phyloP scores from a whole-genome alignment of 2,797 vertebrate genomes.

The Anolis apletophallus region DNA sequence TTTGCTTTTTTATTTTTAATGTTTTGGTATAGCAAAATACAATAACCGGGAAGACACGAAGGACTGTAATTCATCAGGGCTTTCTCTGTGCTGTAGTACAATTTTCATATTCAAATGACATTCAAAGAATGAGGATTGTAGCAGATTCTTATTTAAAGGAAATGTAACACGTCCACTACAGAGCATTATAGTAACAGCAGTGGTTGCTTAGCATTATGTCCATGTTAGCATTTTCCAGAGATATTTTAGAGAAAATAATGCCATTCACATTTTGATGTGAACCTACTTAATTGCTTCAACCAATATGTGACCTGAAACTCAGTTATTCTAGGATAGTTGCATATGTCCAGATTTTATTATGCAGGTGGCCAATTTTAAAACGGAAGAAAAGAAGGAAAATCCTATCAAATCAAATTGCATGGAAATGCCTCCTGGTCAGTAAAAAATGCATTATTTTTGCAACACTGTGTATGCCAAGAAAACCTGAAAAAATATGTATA shows the following conservation, averaged over 20 bases:
- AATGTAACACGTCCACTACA: background rate
- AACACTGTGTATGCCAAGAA: background rate
- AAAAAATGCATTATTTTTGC: background rate
- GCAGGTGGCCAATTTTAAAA: background rate
- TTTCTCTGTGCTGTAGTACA: slow-evolving; percentile 20
- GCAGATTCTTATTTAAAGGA: background rate
- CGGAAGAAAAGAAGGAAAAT: background rate
- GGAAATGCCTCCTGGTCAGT: background rate
- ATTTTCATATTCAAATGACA: slow-evolving; percentile 12
- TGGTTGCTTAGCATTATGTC: background rate
- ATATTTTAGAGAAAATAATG: background rate
- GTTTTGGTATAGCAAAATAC: slow-evolving; percentile 31
- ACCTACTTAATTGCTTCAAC: background rate
- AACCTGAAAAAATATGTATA: background rate
- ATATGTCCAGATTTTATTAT: background rate
- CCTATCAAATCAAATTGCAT: background rate
- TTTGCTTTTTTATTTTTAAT: slow-evolving; percentile 36
- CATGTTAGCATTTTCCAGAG: background rate
- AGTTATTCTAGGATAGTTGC: background rate
- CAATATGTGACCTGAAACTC: background rate
- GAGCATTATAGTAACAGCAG: background rate
- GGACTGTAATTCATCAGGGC: slow-evolving; percentile 47
- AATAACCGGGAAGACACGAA: slow-evolving; percentile 39
- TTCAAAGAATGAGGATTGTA: background rate
- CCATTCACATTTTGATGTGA: background rate